Conservation (phyloP, 2,888 invertebrate genomes). For the Ornithoptera priamus region DNA sequence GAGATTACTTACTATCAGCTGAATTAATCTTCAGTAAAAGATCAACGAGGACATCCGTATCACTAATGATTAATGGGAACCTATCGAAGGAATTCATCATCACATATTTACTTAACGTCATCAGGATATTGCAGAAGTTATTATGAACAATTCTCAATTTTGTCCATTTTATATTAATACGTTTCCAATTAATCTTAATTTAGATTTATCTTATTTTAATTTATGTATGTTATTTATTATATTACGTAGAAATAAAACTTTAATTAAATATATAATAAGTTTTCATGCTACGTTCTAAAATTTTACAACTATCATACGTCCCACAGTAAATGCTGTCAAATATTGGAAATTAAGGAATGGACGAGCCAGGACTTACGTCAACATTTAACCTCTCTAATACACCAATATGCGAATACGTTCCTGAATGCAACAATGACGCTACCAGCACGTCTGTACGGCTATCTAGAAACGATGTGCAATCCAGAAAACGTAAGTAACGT, state of each 20-base stretch:
- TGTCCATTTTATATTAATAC: too few species aligned
- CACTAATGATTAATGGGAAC: background rate
- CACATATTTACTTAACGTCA: too few species aligned
- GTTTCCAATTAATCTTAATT: too few species aligned
- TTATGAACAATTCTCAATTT: too few species aligned
- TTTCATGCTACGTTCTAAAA: too few species aligned
- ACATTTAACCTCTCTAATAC: background rate
- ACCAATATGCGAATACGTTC: background rate
- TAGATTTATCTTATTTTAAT: too few species aligned
- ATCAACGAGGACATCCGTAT: background rate
- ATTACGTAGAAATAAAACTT: too few species aligned
- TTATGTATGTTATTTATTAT: too few species aligned
- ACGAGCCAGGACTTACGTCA: background rate
- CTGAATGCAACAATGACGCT: background rate
- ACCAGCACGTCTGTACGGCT: background rate
- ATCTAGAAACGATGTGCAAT: background rate
- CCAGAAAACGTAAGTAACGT: background rate
- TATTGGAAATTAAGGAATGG: conserved; percentile 1
- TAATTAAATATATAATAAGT: too few species aligned
- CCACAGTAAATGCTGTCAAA: background rate
- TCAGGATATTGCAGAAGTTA: too few species aligned
- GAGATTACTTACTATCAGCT: background rate
- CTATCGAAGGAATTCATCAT: background rate
- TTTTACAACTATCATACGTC: background rate
- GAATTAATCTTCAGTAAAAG: background rate